Evolutionary conservation across 2,888 invertebrate genomes (phyloP).

Genomic region (Catocala sponsa): DNA sequence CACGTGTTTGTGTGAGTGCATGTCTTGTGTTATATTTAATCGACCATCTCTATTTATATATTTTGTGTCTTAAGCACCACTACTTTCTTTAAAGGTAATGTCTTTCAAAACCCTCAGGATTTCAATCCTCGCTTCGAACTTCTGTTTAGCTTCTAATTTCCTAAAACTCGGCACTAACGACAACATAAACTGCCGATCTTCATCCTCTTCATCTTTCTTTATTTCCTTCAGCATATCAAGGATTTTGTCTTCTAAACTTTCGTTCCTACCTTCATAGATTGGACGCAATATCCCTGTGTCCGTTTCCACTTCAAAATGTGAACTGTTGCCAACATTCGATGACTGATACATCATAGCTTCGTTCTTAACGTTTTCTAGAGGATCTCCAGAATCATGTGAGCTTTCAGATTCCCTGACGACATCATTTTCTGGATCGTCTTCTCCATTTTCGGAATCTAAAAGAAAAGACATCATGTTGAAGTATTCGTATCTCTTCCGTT

Average conservation of each 20-base stretch:
- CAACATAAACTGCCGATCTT: constrained; percentile 70
- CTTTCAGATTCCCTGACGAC: constrained; percentile 38
- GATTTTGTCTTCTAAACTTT: constrained; percentile 57
- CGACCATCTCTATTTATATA: no score
- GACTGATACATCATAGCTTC: constrained; percentile 45
- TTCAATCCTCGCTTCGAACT: constrained; percentile 70
- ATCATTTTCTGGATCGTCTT: constrained; percentile 26
- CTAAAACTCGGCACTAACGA: constrained; percentile 69
- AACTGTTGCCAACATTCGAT: constrained; percentile 10
- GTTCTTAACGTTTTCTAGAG: constrained; percentile 51
- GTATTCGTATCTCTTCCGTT: constrained; percentile 65
- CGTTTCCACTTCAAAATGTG: constrained; percentile 31
- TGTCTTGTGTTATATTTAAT: no score
- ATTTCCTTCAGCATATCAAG: constrained; percentile 59
- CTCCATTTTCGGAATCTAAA: constrained; percentile 39
- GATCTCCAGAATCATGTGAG: constrained; percentile 43
- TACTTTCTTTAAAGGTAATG: constrained; percentile 55
- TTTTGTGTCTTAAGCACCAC: neutral
- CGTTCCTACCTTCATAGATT: constrained; percentile 47
- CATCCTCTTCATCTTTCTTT: constrained; percentile 64
- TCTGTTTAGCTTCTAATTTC: constrained; percentile 63
- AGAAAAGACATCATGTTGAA: constrained; percentile 64
- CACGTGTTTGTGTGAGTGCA: no score
- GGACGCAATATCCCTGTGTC: constrained; percentile 32
- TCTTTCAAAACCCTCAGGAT: constrained; percentile 66